Base-by-base conservation (phyloP, 2,888 invertebrate genomes). In the Aspidiotus destructor region DNA sequence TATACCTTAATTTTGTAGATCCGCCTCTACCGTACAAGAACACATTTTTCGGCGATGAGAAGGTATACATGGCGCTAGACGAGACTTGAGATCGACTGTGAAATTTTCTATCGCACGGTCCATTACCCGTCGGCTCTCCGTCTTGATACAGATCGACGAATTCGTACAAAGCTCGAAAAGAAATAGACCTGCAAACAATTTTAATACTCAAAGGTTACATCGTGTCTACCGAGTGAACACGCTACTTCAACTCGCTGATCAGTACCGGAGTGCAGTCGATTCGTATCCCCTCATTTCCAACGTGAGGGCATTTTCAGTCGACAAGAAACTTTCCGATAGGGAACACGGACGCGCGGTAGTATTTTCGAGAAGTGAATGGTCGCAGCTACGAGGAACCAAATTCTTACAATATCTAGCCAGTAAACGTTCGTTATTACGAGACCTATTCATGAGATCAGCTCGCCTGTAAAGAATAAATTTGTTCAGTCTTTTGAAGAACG, bases 61-160 rank as follows among this genome's bases (percentile, higher is more conserved):
- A 90, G 1, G 80, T 79, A 1, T 81, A 81, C 17, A 70, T 58
- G 11, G 70, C 67, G 11, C 71, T 70, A 1, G 72, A 69, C 57
- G 60, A 68, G 40, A 69, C 72, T 75, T 81, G 81, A 3, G 72
- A 73, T 70, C 73, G 71, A 71, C 86, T 87, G 62, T 85, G 82
- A 77, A 92, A 92, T 73, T 85, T 83, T 65, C 92, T 83, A 40
- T 88, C 88, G 75, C 92, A 92, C 15, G 60, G 58, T 7, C 75
- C 75, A 0, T 82, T 80, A 0, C 87, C 88, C 44, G 81, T 86
- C 0, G 87, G 84, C 73, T 89, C 85, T 0, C 92, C 92, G 73
- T 91, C 92, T 78, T 91, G 87, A 74, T 90, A 88, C 9, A 91
- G 80, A 76, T 92, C 91, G 55, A 92, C 91, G 75, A 92, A 92